These are phyloP conservation scores for Salarias fasciatus DNA, from an alignment of 2,797 vertebrate genomes.

Conservation along the genomic window DNA sequence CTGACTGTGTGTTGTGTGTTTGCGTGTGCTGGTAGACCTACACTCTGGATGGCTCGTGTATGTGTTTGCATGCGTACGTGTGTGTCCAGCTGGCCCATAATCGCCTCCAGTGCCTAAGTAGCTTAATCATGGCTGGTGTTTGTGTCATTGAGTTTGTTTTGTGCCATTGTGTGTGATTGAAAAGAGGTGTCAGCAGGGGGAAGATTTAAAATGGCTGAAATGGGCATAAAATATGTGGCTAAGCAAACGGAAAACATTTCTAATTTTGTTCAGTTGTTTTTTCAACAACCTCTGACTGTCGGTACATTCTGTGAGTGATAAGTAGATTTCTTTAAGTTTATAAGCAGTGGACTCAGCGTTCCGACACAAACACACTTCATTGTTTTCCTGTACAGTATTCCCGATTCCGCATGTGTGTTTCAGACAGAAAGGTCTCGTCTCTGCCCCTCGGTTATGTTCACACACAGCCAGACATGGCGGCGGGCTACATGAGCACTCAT, in stretches of 20 bases:
- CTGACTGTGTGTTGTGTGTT: neutral
- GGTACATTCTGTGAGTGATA: too few relatives aligned
- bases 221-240: constrained; percentile 17
- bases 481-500: constrained; percentile 43
- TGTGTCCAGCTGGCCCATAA: constrained; percentile 75
- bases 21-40: constrained; percentile 10
- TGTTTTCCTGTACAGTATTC: too few relatives aligned
- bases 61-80: constrained; percentile 12
- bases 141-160: constrained; percentile 51
- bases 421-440: neutral
- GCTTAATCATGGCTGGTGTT: constrained; percentile 74
- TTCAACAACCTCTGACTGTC: too few relatives aligned
- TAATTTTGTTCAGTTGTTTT: neutral
- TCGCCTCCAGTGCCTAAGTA: constrained; percentile 72
- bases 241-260: neutral
- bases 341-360: too few relatives aligned
- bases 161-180: constrained; percentile 27
- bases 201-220: constrained; percentile 31
- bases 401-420: constrained; percentile 1
- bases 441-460: constrained; percentile 8
- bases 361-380: too few relatives aligned
- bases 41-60: constrained; percentile 10
- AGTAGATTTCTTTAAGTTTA: too few relatives aligned
- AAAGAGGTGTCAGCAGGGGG: constrained; percentile 27
- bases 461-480: constrained; percentile 18